Conservation (phyloP, 2,797 vertebrate species). For the Florisuga fusca region DNA sequence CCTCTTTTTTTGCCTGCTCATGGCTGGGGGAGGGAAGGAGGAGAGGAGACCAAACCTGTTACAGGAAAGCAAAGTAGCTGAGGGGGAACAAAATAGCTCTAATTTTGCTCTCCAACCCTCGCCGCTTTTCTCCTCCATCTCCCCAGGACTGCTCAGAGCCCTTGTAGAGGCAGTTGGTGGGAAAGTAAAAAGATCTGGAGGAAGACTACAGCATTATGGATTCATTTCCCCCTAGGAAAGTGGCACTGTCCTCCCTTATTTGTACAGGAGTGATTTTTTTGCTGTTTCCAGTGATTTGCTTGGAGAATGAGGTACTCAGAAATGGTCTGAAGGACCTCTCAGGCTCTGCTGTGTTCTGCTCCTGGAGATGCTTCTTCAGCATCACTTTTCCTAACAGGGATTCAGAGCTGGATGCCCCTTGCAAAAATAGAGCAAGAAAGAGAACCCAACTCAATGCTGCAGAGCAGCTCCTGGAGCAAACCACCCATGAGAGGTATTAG, state of each 20-base stretch:
- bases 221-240: background rate
- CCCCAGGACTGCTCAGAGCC: background rate
- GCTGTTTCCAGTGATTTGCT: background rate
- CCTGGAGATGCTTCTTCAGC: background rate
- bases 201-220: rapidly evolving
- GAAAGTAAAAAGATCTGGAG: background rate
- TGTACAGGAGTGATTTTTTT: background rate
- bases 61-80: background rate
- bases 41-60: background rate
- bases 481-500: background rate
- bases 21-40: background rate
- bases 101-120: background rate
- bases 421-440: background rate
- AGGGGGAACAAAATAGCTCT: background rate
- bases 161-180: background rate
- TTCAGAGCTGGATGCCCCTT: background rate
- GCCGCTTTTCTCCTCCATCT: background rate
- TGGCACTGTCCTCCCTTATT: background rate
- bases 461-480: background rate
- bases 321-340: background rate
- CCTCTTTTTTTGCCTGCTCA: background rate
- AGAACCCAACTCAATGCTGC: background rate
- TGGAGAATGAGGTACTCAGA: background rate
- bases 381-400: background rate
- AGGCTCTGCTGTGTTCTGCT: background rate